These are phyloP conservation scores for Alectura lathami DNA, from an alignment of 2,113 vertebrate genomes.

Conservation along the genomic window DNA sequence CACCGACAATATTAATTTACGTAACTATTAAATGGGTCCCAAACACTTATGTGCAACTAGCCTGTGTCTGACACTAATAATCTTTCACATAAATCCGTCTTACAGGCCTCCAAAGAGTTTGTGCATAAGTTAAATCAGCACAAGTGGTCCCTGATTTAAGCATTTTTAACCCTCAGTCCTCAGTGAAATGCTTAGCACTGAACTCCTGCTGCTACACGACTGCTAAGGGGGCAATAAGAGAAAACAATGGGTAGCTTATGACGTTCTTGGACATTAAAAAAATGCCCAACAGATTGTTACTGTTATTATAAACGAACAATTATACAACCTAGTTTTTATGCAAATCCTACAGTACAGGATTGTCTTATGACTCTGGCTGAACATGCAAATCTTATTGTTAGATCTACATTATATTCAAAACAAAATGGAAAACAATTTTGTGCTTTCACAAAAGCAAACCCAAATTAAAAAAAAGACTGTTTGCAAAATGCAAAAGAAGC, in stretches of 20 bases:
- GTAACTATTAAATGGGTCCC: neutral
- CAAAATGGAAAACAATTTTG: neutral
- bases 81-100: neutral
- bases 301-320: neutral
- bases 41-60: neutral
- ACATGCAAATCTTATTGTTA: neutral
- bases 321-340: neutral
- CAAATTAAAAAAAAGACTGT: neutral
- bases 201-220: neutral
- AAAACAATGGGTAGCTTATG: neutral
- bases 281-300: neutral
- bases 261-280: neutral
- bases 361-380: neutral
- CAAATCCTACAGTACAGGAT: neutral
- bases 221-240: neutral
- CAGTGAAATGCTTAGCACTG: neutral
- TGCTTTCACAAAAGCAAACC: slow-evolving; percentile 13
- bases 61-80: neutral
- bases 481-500: neutral
- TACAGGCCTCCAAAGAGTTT: neutral
- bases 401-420: neutral
- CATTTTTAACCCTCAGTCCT: neutral
- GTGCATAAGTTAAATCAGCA: neutral
- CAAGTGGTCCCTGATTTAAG: neutral
- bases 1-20: neutral